phyloP scores from a whole-genome alignment of 2,113 vertebrate species.

The Blennius ocellaris region DNA sequence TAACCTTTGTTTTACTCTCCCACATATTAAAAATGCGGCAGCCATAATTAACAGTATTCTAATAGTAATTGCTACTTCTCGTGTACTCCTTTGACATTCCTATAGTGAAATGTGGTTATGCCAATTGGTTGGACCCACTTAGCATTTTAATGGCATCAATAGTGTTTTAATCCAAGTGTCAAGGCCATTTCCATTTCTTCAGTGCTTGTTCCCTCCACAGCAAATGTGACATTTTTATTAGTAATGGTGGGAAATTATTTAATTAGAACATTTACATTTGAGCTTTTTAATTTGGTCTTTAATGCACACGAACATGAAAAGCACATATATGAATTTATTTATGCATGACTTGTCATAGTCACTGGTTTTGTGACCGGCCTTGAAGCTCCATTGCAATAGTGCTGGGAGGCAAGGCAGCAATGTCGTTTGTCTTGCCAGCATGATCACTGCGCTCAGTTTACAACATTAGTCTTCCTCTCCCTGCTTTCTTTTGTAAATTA shows the following conservation, averaged over 20 bases:
- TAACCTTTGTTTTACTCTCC: conserved; percentile 77
- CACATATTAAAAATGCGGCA: conserved; percentile 78
- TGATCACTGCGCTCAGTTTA: conserved; percentile 54
- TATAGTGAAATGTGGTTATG: conserved; percentile 80
- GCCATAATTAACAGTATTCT: conserved; percentile 80
- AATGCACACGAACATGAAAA: conserved; percentile 70
- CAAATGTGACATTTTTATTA: conserved; percentile 76
- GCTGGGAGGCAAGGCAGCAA: conserved; percentile 57
- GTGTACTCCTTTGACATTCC: conserved; percentile 76
- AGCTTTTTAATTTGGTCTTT: conserved; percentile 68
- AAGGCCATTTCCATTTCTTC: conserved; percentile 75
- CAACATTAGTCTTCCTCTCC: conserved; percentile 76
- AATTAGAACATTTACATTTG: conserved; percentile 72
- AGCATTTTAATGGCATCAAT: conserved; percentile 82
- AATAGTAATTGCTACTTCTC: conserved; percentile 79
- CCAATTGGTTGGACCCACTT: conserved; percentile 79
- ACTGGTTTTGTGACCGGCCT: conserved; percentile 65
- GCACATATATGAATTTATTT: conserved; percentile 68
- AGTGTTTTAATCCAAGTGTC: conserved; percentile 79
- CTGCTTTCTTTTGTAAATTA: conserved; percentile 69
- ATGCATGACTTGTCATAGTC: conserved; percentile 71
- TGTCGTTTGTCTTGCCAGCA: conserved; percentile 57
- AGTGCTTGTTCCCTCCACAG: conserved; percentile 60
- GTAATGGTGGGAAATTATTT: conserved; percentile 71
- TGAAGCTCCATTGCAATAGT: conserved; percentile 42